Conservation (phyloP, 2,113 vertebrate genomes). For the Patagioenas fasciata region DNA sequence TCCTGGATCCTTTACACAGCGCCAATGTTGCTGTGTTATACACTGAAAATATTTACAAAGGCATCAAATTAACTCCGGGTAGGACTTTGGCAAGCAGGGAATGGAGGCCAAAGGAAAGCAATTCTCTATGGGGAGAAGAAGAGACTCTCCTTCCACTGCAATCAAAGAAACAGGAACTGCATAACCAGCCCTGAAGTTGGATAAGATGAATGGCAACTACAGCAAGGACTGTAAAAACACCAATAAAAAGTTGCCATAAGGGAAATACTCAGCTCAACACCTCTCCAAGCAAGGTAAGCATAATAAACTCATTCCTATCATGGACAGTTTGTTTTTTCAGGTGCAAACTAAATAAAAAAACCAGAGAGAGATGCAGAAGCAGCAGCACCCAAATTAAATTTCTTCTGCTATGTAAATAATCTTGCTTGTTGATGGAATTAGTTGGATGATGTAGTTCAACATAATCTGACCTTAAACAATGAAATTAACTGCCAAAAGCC, state of each 20-base stretch:
- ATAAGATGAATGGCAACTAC: constrained; percentile 14
- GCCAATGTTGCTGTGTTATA: background rate
- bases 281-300: constrained; percentile 1
- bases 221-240: constrained; percentile 27
- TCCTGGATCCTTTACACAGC: background rate
- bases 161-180: background rate
- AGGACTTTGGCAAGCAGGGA: background rate
- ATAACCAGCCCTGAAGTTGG: background rate
- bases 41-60: constrained; percentile 5
- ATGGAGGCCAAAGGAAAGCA: background rate
- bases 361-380: background rate
- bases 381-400: constrained; percentile 18
- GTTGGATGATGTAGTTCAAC: background rate
- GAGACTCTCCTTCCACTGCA: background rate
- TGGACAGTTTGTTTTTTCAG: constrained; percentile 33
- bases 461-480: constrained; percentile 50
- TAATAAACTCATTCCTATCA: constrained; percentile 27
- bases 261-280: constrained; percentile 15
- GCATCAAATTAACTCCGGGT: background rate
- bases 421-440: constrained; percentile 36
- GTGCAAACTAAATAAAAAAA: constrained; percentile 29
- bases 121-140: background rate
- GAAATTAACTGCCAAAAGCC: constrained; percentile 20
- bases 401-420: constrained; percentile 5
- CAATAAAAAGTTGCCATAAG: constrained; percentile 35